phyloP scores from a whole-genome alignment of 2,888 invertebrate species.

The Phrixothrix hirtus region DNA sequence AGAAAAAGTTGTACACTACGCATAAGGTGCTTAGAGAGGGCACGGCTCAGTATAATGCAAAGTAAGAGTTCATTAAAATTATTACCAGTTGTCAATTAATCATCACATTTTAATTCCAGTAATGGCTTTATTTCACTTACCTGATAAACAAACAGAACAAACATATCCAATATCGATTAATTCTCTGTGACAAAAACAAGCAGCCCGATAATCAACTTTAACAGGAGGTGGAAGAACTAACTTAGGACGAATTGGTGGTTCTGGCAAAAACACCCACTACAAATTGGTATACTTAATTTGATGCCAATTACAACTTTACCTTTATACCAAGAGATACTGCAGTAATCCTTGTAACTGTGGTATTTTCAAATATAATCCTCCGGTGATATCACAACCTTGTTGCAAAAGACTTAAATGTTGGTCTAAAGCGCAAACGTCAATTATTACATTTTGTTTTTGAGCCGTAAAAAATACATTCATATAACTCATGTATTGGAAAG shows the following conservation, averaged over 20 bases:
- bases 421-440: constrained; percentile 92
- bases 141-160: constrained; percentile 95
- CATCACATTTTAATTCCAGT: no score
- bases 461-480: constrained; percentile 99
- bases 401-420: constrained; percentile 88
- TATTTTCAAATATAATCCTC: constrained; percentile 87
- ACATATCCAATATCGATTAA: constrained; percentile 96
- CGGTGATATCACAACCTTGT: constrained; percentile 96
- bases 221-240: constrained; percentile 86
- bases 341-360: constrained; percentile 84
- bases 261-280: constrained; percentile 92
- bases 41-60: no score
- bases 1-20: no score
- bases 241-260: constrained; percentile 76
- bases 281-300: constrained; percentile 33
- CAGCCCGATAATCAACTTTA: constrained; percentile 94
- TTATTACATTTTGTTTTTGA: constrained; percentile 78
- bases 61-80: no score
- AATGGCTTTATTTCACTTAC: no score
- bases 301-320: not conserved
- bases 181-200: constrained; percentile 96
- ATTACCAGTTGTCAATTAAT: no score
- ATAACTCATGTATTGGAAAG: constrained; percentile 96
- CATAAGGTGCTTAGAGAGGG: no score
- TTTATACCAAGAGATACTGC: constrained; percentile 78